A percentile compares a stretch with the other conserved stretches of the same genome.
Conservation (phyloP, 2,888 invertebrate species). For the Ethmia dodecea region DNA sequence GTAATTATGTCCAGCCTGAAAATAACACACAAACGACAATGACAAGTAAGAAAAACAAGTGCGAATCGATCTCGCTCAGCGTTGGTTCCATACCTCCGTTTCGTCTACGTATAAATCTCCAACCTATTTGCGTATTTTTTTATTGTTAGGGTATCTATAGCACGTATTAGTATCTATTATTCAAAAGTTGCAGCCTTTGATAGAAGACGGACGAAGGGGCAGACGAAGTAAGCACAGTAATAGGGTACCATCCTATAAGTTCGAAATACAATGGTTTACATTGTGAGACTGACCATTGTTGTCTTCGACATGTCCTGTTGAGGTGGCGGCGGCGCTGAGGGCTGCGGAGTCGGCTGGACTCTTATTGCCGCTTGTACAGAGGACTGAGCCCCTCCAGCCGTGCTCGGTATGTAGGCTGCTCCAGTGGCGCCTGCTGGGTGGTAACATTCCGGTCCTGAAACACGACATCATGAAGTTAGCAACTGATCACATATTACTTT, state of each 20-base stretch:
- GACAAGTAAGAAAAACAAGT: too few relatives aligned
- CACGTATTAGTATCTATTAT: too few relatives aligned
- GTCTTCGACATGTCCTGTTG: slow-evolving; percentile 64
- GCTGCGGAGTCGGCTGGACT: slow-evolving; percentile 54
- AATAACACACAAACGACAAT: slow-evolving; percentile 16
- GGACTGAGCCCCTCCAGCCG: slow-evolving; percentile 46
- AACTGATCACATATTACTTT: not conserved
- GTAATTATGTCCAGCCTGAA: slow-evolving; percentile 61
- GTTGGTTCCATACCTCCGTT: too few relatives aligned
- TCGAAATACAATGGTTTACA: slow-evolving; percentile 24
- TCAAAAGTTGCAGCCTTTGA: too few relatives aligned
- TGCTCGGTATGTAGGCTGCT: slow-evolving; percentile 49
- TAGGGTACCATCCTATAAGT: too few relatives aligned
- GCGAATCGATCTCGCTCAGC: too few relatives aligned
- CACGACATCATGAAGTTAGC: not conserved
- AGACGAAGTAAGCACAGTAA: too few relatives aligned
- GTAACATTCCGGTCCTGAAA: slow-evolving; percentile 64
- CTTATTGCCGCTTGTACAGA: slow-evolving; percentile 48
- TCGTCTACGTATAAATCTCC: too few relatives aligned
- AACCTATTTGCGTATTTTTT: too few relatives aligned
- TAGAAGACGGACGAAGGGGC: too few relatives aligned
- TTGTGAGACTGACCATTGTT: slow-evolving; percentile 40
- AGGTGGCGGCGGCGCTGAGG: slow-evolving; percentile 58
- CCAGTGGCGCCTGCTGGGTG: slow-evolving; percentile 52
- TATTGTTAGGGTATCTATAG: too few relatives aligned